Evolutionary conservation across 2,888 invertebrate genomes (phyloP).

Genomic region (Formica aserva): DNA sequence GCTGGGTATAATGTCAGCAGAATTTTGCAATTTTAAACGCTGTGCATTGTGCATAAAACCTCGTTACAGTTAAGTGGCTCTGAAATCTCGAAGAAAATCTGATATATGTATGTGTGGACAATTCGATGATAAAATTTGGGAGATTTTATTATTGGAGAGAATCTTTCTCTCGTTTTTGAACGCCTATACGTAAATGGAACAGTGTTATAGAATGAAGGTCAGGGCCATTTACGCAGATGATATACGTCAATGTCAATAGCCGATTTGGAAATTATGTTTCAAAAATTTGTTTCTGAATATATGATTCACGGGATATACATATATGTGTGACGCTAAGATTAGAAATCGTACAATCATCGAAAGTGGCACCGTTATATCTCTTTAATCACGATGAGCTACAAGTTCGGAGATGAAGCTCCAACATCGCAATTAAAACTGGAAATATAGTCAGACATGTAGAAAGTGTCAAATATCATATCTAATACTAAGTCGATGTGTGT

Average conservation of each 20-base stretch:
- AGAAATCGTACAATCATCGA: constrained; percentile 40
- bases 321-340: constrained; percentile 1
- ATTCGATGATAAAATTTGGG: neutral
- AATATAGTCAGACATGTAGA: neutral
- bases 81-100: neutral
- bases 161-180: neutral
- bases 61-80: neutral
- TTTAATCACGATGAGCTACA: neutral
- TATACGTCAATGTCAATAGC: neutral
- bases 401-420: neutral
- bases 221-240: neutral
- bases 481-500: neutral
- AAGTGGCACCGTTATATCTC: constrained; percentile 38
- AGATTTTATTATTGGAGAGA: neutral
- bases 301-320: neutral
- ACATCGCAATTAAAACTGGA: neutral
- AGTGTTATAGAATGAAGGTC: constrained; percentile 10
- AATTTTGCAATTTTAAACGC: constrained; percentile 5
- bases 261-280: neutral
- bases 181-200: neutral
- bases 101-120: neutral
- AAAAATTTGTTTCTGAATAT: neutral
- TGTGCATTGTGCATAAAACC: neutral
- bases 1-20: constrained; percentile 52
- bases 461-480: neutral